Evolutionary conservation across 1,140 invertebrate species (phyloP).

Genomic region (Capitella teleta): DNA sequence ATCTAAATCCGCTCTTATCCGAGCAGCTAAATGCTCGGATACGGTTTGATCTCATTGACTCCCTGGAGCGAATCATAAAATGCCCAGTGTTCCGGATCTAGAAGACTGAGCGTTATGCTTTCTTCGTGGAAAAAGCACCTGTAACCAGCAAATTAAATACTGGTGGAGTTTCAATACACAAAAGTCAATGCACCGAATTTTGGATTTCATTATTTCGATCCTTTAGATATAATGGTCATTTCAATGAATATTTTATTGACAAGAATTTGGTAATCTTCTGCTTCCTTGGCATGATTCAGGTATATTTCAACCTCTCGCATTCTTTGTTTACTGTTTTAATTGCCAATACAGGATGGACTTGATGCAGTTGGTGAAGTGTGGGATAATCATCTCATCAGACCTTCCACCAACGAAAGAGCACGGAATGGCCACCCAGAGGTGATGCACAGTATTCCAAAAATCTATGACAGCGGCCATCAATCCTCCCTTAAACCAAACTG

Average conservation of each 20-base stretch:
- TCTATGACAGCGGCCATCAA: not conserved
- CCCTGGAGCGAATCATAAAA: too few relatives aligned
- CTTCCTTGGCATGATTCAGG: not conserved
- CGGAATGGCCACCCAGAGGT: not conserved
- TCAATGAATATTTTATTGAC: not conserved
- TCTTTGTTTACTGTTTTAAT: too few relatives aligned
- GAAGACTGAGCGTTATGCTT: too few relatives aligned
- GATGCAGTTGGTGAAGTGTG: not conserved
- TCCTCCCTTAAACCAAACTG: not conserved
- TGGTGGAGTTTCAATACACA: not conserved
- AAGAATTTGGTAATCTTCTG: not conserved
- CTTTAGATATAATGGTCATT: not conserved
- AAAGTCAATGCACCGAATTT: not conserved
- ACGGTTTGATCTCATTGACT: too few relatives aligned
- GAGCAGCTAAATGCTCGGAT: too few relatives aligned
- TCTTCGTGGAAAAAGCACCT: not conserved
- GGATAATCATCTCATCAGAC: too few relatives aligned
- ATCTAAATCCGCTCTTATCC: too few relatives aligned
- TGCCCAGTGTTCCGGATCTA: too few relatives aligned
- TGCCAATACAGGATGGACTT: not conserved
- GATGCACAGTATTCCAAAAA: not conserved
- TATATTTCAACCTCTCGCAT: too few relatives aligned
- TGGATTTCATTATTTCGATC: not conserved
- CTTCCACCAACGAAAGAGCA: too few relatives aligned
- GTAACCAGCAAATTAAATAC: not conserved